Percentiles rank a stretch among this genome's conserved stretches.
These are phyloP conservation scores for Ageneiosus marmoratus DNA, from an alignment of 2,113 vertebrate genomes.

Conservation along the genomic window DNA sequence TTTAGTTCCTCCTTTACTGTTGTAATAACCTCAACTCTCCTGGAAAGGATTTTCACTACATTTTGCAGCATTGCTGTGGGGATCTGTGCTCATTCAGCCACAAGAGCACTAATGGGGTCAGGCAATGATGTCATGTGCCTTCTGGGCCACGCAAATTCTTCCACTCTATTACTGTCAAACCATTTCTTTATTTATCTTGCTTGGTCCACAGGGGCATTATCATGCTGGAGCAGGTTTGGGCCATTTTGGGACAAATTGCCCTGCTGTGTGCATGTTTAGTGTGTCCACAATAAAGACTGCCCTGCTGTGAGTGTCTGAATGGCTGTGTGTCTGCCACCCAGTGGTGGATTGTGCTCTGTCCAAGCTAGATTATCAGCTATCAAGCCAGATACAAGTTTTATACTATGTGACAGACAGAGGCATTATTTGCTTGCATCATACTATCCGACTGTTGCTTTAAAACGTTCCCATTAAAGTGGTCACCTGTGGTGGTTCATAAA, in stretches of 20 bases:
- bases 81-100: not conserved
- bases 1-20: too few species aligned
- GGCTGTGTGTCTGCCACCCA: too few species aligned
- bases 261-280: too few species aligned
- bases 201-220: not conserved
- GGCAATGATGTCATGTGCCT: not conserved
- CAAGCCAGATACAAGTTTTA: not conserved
- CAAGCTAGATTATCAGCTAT: too few species aligned
- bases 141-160: not conserved
- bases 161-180: not conserved
- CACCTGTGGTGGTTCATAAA: conserved; percentile 98
- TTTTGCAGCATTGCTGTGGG: not conserved
- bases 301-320: too few species aligned
- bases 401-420: not conserved
- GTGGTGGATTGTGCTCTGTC: too few species aligned
- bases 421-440: not conserved
- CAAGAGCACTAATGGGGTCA: not conserved
- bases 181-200: too few species aligned
- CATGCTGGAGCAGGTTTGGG: not conserved
- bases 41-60: not conserved
- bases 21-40: not conserved
- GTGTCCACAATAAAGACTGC: too few species aligned
- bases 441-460: not conserved
- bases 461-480: not conserved
- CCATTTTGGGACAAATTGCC: not conserved